A percentile compares a stretch with the other conserved stretches of the same genome.
These are phyloP conservation scores for Novumbra hubbsi DNA, from an alignment of 2,797 vertebrate genomes.

Conservation along the genomic window DNA sequence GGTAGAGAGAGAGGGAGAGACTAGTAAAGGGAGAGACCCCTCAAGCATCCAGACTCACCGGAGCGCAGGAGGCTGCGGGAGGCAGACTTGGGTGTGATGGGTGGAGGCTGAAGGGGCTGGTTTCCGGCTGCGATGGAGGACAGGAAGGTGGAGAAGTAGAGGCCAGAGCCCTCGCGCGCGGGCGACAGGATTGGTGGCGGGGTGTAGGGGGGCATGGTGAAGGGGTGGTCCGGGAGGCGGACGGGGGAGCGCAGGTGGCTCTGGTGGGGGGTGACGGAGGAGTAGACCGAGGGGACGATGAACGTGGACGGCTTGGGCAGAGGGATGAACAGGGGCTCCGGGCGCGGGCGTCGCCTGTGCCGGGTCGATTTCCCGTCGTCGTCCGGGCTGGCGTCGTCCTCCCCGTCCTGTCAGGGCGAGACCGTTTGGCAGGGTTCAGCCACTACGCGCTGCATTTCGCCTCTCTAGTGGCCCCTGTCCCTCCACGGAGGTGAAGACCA, in stretches of 20 bases:
- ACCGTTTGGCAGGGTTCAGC: constrained; percentile 36
- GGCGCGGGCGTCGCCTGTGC: constrained; percentile 89
- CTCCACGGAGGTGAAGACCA: no score
- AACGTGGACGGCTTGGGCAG: constrained; percentile 91
- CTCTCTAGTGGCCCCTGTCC: no score
- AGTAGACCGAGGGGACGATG: constrained; percentile 88
- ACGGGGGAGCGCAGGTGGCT: constrained; percentile 94
- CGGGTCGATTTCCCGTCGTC: constrained; percentile 76
- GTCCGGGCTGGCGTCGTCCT: constrained; percentile 57
- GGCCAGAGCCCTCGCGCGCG: constrained; percentile 85
- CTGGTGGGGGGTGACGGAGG: constrained; percentile 88
- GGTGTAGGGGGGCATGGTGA: constrained; percentile 68
- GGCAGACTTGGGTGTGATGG: constrained; percentile 82
- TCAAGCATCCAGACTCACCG: constrained; percentile 68
- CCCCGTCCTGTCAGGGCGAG: constrained; percentile 70
- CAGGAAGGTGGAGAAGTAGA: constrained; percentile 86
- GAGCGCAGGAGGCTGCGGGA: constrained; percentile 83
- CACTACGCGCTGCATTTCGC: no score
- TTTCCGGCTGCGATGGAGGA: constrained; percentile 74
- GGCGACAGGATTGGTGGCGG: constrained; percentile 87
- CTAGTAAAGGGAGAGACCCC: not conserved
- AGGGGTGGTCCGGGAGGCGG: constrained; percentile 71
- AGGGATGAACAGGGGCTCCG: constrained; percentile 96
- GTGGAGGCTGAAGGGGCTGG: constrained; percentile 82
- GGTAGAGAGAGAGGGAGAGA: not conserved